Percentiles rank a stretch among this genome's conserved stretches.
phyloP scores from a whole-genome alignment of 1,140 invertebrate genomes.

The Eupristina koningsbergeri region DNA sequence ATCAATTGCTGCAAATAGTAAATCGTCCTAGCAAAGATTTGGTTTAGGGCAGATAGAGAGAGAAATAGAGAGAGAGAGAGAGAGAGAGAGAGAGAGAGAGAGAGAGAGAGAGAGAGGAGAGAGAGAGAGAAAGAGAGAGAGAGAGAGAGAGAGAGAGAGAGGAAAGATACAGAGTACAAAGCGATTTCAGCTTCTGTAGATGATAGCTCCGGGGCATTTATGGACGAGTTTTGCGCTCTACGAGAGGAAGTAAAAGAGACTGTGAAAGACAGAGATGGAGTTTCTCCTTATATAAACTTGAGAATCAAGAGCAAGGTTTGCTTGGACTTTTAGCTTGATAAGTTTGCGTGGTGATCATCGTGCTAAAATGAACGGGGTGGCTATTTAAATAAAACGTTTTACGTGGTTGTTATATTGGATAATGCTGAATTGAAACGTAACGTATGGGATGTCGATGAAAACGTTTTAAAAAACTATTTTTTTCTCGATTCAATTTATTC shows the following conservation, averaged over 20 bases:
- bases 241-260: constrained; percentile 57
- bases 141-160: constrained; percentile 49
- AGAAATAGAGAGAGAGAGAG: too few species aligned
- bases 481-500: background rate
- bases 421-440: background rate
- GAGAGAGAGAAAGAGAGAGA: background rate
- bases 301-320: background rate
- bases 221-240: constrained; percentile 64
- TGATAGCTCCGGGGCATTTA: constrained; percentile 67
- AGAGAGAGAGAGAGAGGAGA: background rate
- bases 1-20: constrained; percentile 10
- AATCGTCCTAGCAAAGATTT: background rate
- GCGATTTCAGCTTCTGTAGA: constrained; percentile 68
- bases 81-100: background rate
- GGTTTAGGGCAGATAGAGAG: background rate
- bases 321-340: constrained; percentile 10
- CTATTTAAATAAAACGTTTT: constrained; percentile 5
- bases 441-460: background rate
- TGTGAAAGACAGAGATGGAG: background rate
- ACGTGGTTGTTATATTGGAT: background rate
- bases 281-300: constrained; percentile 22
- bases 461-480: background rate
- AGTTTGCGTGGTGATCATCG: background rate
- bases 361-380: background rate
- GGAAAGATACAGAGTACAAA: constrained; percentile 57